A percentile compares a stretch with the other conserved stretches of the same genome.
These are phyloP conservation scores for Chauna torquata DNA, from an alignment of 2,113 vertebrate species.

Conservation along the genomic window DNA sequence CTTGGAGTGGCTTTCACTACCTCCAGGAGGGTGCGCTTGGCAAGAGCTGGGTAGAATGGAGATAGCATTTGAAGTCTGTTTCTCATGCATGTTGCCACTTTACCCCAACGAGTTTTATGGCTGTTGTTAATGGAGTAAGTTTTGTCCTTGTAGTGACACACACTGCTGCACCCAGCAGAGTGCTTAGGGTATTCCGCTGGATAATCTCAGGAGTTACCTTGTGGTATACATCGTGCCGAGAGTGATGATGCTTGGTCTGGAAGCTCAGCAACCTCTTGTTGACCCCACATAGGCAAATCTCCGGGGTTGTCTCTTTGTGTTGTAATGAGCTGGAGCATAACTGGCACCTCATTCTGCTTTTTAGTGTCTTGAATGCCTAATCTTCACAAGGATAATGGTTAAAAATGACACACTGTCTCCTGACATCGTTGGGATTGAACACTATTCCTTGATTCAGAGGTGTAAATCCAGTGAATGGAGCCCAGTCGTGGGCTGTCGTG, in stretches of 20 bases:
- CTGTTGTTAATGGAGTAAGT: not conserved
- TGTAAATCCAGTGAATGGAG: not conserved
- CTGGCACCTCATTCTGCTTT: not conserved
- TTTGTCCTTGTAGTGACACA: not conserved
- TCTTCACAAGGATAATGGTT: not conserved
- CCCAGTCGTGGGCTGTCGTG: not conserved
- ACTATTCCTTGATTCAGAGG: not conserved
- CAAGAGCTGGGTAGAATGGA: not conserved
- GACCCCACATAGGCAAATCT: not conserved
- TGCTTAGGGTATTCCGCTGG: not conserved
- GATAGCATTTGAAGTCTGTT: not conserved
- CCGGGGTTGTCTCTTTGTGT: not conserved
- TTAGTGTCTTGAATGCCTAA: not conserved
- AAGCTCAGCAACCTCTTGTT: not conserved
- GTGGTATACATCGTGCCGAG: rapidly evolving
- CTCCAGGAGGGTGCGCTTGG: not conserved
- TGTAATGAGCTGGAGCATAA: not conserved
- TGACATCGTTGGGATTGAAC: not conserved
- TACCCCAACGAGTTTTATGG: not conserved
- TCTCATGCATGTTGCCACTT: not conserved
- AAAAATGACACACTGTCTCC: not conserved
- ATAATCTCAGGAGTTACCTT: not conserved
- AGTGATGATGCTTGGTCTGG: not conserved
- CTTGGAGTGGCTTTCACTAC: not conserved
- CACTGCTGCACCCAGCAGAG: not conserved